These are phyloP conservation scores for Ormyrus rosae DNA, from an alignment of 2,888 invertebrate species.

Conservation along the genomic window DNA sequence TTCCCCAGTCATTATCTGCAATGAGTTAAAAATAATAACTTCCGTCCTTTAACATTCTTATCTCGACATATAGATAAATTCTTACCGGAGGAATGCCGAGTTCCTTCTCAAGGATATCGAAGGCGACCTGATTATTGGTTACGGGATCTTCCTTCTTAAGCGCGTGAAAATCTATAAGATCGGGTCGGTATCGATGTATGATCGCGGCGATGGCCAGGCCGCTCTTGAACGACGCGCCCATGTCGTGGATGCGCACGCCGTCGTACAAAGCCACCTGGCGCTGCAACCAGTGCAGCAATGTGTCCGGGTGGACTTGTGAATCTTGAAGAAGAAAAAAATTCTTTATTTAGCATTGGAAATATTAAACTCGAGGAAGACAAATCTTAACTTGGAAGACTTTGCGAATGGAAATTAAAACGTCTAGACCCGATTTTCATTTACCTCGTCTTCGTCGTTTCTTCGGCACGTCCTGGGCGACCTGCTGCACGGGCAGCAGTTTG, in stretches of 20 bases:
- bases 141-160: constrained; percentile 81
- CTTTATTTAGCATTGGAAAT: no score
- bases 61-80: background rate
- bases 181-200: constrained; percentile 91
- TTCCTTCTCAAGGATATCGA: constrained; percentile 90
- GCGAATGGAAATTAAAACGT: no score
- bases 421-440: constrained; percentile 62
- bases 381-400: no score
- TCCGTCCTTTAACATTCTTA: no score
- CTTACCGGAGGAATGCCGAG: constrained; percentile 82
- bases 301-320: constrained; percentile 84
- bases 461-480: constrained; percentile 78
- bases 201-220: constrained; percentile 85
- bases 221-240: constrained; percentile 83
- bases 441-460: constrained; percentile 83
- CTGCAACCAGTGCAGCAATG: constrained; percentile 87
- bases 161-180: constrained; percentile 86
- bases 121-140: constrained; percentile 88
- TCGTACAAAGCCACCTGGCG: constrained; percentile 83
- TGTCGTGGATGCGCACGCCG: constrained; percentile 80
- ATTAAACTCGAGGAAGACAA: no score
- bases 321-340: constrained; percentile 73
- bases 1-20: constrained; percentile 83
- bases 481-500: constrained; percentile 77
- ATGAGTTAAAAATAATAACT: constrained; percentile 14